A percentile compares a stretch with the other conserved stretches of the same genome.
phyloP scores from a whole-genome alignment of 1,140 invertebrate genomes.

The Bombus cullumanus region DNA sequence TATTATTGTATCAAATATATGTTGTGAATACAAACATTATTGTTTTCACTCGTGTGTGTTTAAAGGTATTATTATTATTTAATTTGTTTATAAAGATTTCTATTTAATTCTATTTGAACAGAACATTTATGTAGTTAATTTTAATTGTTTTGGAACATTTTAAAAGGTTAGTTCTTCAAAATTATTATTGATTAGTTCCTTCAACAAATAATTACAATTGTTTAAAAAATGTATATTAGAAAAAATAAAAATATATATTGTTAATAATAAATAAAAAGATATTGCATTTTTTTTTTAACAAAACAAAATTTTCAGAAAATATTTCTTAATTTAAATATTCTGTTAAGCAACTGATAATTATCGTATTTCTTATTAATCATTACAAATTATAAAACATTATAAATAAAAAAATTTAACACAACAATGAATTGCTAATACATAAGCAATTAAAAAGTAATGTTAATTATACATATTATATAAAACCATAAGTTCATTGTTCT shows the following conservation, averaged over 20 bases:
- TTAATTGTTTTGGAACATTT: not conserved
- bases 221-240: not conserved
- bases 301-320: conserved; percentile 1
- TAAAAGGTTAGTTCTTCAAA: conserved; percentile 16
- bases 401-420: conserved; percentile 11
- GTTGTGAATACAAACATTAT: not conserved
- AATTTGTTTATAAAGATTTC: not conserved
- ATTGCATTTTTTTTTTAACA: not conserved
- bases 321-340: not conserved
- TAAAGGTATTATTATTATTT: not conserved
- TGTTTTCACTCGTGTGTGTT: conserved; percentile 1
- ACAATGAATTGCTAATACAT: conserved; percentile 4
- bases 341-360: conserved; percentile 14
- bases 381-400: conserved; percentile 5
- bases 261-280: not conserved
- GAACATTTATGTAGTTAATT: not conserved
- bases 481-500: conserved; percentile 24
- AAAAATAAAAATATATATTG: conserved; percentile 5
- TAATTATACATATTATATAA: conserved; percentile 22
- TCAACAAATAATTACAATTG: not conserved
- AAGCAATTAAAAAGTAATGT: conserved; percentile 19
- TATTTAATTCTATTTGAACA: conserved; percentile 1
- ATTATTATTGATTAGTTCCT: not conserved
- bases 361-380: not conserved
- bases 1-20: conserved; percentile 14